Conservation (phyloP, 1,140 invertebrate genomes). For the Zeugodacus cucurbitae region DNA sequence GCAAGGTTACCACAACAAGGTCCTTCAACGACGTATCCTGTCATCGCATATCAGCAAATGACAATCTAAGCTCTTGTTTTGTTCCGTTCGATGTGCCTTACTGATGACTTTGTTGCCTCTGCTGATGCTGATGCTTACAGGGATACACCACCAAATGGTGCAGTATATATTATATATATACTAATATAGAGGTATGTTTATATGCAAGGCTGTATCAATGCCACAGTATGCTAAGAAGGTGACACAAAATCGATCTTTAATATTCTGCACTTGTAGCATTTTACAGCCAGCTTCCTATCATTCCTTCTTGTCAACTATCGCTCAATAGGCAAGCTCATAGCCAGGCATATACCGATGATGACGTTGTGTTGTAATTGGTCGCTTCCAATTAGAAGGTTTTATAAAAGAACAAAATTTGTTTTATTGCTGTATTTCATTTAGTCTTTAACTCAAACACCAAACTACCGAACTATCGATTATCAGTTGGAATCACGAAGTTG, state of each 20-base stretch:
- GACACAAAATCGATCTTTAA: conserved; percentile 17
- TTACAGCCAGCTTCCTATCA: neutral
- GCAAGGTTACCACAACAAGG: neutral
- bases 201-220: neutral
- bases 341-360: neutral
- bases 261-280: neutral
- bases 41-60: neutral
- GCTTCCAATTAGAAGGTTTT: neutral
- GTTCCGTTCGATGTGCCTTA: neutral
- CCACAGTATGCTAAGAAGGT: neutral
- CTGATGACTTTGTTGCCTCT: neutral
- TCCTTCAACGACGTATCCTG: neutral
- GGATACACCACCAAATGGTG: neutral
- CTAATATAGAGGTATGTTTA: neutral
- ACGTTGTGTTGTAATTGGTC: too few relatives aligned
- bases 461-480: too few relatives aligned
- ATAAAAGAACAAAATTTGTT: neutral
- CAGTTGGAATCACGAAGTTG: too few relatives aligned
- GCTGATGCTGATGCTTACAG: neutral
- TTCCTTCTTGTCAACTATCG: neutral
- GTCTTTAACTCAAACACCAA: neutral
- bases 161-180: neutral
- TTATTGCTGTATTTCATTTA: neutral
- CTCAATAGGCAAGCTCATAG: neutral
- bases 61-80: neutral